These are phyloP conservation scores for Plebejus melissa DNA, from an alignment of 2,888 invertebrate species.

Conservation along the genomic window DNA sequence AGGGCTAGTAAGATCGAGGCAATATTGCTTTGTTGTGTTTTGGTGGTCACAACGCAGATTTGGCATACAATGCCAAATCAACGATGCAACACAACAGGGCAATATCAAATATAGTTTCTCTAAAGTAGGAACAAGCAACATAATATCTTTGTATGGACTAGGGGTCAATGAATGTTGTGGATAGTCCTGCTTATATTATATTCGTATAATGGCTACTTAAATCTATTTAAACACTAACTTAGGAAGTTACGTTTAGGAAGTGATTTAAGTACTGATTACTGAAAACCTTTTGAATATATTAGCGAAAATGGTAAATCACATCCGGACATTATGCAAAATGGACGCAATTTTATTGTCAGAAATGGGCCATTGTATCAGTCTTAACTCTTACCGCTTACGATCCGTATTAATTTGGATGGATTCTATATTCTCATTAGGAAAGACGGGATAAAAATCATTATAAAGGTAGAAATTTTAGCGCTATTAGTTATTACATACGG, in stretches of 20 bases:
- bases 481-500: background rate
- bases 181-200: constrained; percentile 1
- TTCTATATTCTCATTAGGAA: constrained; percentile 24
- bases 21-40: too few relatives aligned
- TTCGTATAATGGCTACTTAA: background rate
- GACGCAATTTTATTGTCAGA: constrained; percentile 65
- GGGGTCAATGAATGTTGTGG: background rate
- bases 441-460: constrained; percentile 20
- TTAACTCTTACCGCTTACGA: constrained; percentile 38
- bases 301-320: constrained; percentile 23
- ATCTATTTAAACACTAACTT: constrained; percentile 8
- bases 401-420: constrained; percentile 54
- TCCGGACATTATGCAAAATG: constrained; percentile 37
- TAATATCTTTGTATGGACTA: background rate
- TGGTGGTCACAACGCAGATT: too few relatives aligned
- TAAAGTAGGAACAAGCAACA: background rate
- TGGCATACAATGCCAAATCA: too few relatives aligned
- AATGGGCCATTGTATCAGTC: constrained; percentile 55
- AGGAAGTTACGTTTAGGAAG: constrained; percentile 24
- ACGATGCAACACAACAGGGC: too few relatives aligned
- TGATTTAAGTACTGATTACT: constrained; percentile 20
- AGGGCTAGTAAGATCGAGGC: too few relatives aligned
- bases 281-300: constrained; percentile 16
- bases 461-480: background rate
- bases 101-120: background rate